A percentile compares a stretch with the other conserved stretches of the same genome.
phyloP scores from a whole-genome alignment of 2,888 invertebrate genomes.

The Euplexia lucipara region DNA sequence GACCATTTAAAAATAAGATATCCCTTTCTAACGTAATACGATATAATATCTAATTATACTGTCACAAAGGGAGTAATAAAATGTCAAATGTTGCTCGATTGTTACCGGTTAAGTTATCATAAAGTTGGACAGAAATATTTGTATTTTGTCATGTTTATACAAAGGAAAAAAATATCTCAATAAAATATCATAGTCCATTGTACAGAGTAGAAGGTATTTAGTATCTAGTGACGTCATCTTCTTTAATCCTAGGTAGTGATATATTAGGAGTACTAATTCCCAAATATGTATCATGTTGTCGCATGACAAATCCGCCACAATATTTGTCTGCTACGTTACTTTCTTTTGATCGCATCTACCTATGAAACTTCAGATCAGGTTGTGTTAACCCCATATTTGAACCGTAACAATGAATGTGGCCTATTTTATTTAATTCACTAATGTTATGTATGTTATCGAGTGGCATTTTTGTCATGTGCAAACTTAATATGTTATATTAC shows the following conservation, averaged over 20 bases:
- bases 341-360: conserved; percentile 68
- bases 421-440: conserved; percentile 82
- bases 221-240: conserved; percentile 84
- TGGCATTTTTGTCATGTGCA: conserved; percentile 86
- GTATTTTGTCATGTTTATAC: conserved; percentile 91
- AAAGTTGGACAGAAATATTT: conserved; percentile 86
- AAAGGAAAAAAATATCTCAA: conserved; percentile 88
- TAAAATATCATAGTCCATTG: conserved; percentile 90
- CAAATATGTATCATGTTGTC: conserved; percentile 83
- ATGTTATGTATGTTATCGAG: conserved; percentile 71
- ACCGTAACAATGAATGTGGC: conserved; percentile 87
- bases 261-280: conserved; percentile 86
- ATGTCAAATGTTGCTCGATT: conserved; percentile 87
- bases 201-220: conserved; percentile 89
- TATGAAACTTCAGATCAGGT: conserved; percentile 72
- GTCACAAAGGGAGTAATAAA: conserved; percentile 88
- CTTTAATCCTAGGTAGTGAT: conserved; percentile 87
- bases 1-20: conserved; percentile 80
- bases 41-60: conserved; percentile 79
- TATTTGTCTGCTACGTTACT: conserved; percentile 72
- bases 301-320: conserved; percentile 84
- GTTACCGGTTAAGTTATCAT: conserved; percentile 89
- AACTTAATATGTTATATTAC: conserved; percentile 83
- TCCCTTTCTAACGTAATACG: conserved; percentile 76
- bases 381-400: conserved; percentile 84